Percentiles rank a stretch among this genome's conserved stretches.
phyloP scores from a whole-genome alignment of 2,888 invertebrate species.

The Steinernema carpocapsae region DNA sequence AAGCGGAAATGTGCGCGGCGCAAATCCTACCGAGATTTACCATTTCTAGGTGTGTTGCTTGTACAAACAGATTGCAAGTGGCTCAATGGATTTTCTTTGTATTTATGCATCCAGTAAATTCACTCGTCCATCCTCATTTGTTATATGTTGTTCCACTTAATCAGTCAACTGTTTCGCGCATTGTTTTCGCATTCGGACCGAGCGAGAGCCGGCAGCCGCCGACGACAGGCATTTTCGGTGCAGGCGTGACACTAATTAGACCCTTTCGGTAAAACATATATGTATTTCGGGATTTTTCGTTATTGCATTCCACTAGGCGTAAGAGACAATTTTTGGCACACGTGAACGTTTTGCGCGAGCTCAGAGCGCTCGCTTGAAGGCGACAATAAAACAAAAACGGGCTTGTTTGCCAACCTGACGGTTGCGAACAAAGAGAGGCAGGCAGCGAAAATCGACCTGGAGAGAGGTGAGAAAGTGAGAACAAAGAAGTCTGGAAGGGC shows the following conservation, averaged over 20 bases:
- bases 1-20: slow-evolving; percentile 36
- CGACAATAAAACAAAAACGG: neutral
- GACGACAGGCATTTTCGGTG: neutral
- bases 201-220: neutral
- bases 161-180: neutral
- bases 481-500: neutral
- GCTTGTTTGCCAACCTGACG: neutral
- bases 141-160: slow-evolving; percentile 2
- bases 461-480: slow-evolving; percentile 27
- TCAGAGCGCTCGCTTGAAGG: neutral
- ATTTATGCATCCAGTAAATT: neutral
- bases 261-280: neutral
- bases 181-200: slow-evolving; percentile 8
- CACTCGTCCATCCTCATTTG: neutral
- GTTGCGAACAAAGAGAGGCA: slow-evolving; percentile 26
- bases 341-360: neutral
- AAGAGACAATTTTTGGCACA: slow-evolving; percentile 13
- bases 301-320: slow-evolving; percentile 20
- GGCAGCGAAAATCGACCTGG: slow-evolving; percentile 20
- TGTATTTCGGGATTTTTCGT: slow-evolving; percentile 2
- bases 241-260: neutral
- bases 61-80: neutral
- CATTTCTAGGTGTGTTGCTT: slow-evolving; percentile 49
- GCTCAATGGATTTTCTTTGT: neutral
- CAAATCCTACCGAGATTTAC: slow-evolving; percentile 49